Percentiles rank a stretch among this genome's conserved stretches.
Conservation (phyloP, 2,113 vertebrate genomes). For the Diphyllodes magnificus region DNA sequence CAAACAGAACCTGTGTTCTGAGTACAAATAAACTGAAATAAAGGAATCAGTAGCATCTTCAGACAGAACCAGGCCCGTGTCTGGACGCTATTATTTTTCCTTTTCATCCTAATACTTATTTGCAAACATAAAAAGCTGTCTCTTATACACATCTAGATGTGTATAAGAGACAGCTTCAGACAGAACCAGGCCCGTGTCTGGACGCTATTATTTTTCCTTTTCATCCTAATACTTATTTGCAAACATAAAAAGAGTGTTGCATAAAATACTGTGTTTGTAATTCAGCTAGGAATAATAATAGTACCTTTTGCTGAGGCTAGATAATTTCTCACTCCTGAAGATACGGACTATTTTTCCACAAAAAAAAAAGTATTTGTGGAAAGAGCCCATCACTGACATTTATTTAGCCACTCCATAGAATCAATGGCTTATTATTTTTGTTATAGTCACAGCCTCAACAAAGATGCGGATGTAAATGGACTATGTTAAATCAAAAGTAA, state of each 20-base stretch:
- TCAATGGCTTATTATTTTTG: neutral
- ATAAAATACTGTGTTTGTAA: neutral
- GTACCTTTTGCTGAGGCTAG: neutral
- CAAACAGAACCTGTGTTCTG: neutral
- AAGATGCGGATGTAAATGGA: neutral
- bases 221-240: neutral
- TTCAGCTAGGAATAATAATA: neutral
- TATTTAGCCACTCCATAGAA: neutral
- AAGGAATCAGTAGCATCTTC: neutral
- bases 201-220: neutral
- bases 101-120: neutral
- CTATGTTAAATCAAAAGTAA: neutral
- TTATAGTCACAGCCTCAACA: neutral
- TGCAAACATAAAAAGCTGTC: neutral
- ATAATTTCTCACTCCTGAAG: neutral
- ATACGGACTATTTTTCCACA: neutral
- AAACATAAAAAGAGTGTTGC: neutral
- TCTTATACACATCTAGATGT: no score
- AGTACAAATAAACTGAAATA: neutral
- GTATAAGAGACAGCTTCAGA: neutral
- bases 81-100: neutral
- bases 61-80: neutral
- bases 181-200: neutral
- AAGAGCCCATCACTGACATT: neutral
- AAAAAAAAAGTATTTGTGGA: neutral